Percentiles rank a stretch among this genome's conserved stretches.
phyloP scores from a whole-genome alignment of 2,797 vertebrate species.

The Eulemur mongoz region DNA sequence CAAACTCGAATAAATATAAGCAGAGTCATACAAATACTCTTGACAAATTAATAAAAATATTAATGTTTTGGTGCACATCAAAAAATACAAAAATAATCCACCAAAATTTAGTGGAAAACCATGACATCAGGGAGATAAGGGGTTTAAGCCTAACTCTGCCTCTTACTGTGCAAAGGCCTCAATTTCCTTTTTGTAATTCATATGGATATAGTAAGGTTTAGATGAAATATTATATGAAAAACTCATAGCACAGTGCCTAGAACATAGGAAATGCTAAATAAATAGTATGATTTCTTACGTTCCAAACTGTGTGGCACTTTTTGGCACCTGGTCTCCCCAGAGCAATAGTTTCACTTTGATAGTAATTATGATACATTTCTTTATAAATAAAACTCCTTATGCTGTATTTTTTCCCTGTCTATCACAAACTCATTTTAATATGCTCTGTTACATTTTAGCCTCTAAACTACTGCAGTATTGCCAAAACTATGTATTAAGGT shows the following conservation, averaged over 20 bases:
- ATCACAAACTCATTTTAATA: not conserved
- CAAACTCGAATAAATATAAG: conserved; percentile 18
- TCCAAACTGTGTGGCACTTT: not conserved
- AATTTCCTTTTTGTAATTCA: not conserved
- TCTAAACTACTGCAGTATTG: not conserved
- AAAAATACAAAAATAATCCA: not conserved
- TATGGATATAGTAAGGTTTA: not conserved
- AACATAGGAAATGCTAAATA: not conserved
- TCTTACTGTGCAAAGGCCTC: not conserved
- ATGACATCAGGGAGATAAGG: not conserved
- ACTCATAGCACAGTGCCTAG: not conserved
- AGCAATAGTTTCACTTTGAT: not conserved
- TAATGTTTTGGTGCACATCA: not conserved
- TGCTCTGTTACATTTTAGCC: not conserved
- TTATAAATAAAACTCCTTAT: not conserved
- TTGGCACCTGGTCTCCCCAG: not conserved
- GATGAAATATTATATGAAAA: not conserved
- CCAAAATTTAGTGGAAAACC: not conserved
- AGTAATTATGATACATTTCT: not conserved
- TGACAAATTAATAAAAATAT: conserved; percentile 41
- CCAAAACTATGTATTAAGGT: conserved; percentile 29
- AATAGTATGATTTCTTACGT: not conserved
- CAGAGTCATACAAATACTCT: conserved; percentile 14
- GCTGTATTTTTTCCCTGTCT: not conserved
- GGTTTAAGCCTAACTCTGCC: not conserved